phyloP scores from a whole-genome alignment of 2,888 invertebrate species.

The Epirrhoe alternata region DNA sequence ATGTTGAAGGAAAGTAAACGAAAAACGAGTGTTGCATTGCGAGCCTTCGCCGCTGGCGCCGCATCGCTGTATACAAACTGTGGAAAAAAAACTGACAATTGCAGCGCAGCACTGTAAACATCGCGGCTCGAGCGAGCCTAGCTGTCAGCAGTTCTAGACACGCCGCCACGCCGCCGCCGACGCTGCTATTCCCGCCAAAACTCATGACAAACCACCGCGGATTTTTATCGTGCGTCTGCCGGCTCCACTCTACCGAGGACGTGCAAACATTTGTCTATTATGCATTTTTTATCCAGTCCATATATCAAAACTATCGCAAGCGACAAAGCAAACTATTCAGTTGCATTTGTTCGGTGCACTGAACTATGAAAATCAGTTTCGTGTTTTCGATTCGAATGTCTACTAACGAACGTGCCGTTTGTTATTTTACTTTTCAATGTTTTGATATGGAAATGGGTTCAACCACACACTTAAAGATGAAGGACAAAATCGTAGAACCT shows the following conservation, averaged over 20 bases:
- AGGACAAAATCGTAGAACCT: slow-evolving; percentile 31
- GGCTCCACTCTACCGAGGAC: slow-evolving; percentile 53
- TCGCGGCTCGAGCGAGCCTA: slow-evolving; percentile 47
- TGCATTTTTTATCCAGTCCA: slow-evolving; percentile 64
- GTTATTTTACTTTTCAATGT: slow-evolving; percentile 13
- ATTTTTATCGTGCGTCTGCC: slow-evolving; percentile 63
- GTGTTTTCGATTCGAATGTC: slow-evolving; percentile 44
- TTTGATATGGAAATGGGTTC: neutral
- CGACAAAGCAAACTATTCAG: slow-evolving; percentile 65
- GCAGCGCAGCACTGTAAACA: slow-evolving; percentile 47
- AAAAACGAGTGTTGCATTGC: slow-evolving; percentile 68
- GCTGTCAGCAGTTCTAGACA: slow-evolving; percentile 67
- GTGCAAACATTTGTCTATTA: slow-evolving; percentile 67
- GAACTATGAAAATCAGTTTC: slow-evolving; percentile 61
- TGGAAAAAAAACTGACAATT: slow-evolving; percentile 51
- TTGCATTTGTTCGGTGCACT: slow-evolving; percentile 61
- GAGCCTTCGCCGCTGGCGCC: slow-evolving; percentile 53
- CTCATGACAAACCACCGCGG: slow-evolving; percentile 61
- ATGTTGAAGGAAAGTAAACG: slow-evolving; percentile 66
- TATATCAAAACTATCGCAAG: slow-evolving; percentile 66
- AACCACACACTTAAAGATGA: neutral
- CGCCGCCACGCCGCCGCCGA: slow-evolving; percentile 24
- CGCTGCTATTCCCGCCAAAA: slow-evolving; percentile 55
- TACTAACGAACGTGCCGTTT: slow-evolving; percentile 27
- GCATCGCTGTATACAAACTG: slow-evolving; percentile 46